Percentiles rank a stretch among this genome's conserved stretches.
phyloP scores from a whole-genome alignment of 2,797 vertebrate genomes.

The Sebastes steindachneri region DNA sequence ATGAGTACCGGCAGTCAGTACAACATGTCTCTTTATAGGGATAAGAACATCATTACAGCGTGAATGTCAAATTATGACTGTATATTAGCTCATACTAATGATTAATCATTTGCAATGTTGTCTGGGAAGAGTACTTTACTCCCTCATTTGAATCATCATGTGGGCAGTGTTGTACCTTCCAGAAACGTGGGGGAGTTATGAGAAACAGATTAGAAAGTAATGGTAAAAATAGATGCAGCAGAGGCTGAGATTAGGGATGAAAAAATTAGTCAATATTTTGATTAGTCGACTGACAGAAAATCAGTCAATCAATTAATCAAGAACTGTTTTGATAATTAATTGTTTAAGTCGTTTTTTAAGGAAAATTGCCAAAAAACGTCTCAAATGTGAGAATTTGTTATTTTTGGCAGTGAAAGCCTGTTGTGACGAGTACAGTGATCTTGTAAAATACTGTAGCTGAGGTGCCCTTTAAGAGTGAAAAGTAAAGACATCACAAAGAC shows the following conservation, averaged over 20 bases:
- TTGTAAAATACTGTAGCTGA: no score
- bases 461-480: slow-evolving; percentile 2
- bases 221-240: neutral
- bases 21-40: neutral
- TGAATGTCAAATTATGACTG: neutral
- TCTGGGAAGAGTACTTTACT: neutral
- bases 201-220: neutral
- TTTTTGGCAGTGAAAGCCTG: neutral
- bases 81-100: neutral
- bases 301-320: neutral
- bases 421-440: neutral
- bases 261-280: no score
- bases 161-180: no score
- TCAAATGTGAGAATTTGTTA: no score
- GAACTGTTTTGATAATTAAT: no score
- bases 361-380: no score
- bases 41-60: neutral
- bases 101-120: neutral
- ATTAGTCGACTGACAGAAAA: neutral
- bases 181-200: neutral
- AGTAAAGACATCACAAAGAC: neutral
- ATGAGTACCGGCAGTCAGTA: neutral
- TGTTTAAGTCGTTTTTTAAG: no score
- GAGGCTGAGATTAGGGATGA: no score
- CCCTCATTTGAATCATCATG: neutral